Evolutionary conservation across 2,888 invertebrate genomes (phyloP).

Genomic region (Ceraclea dissimilis): DNA sequence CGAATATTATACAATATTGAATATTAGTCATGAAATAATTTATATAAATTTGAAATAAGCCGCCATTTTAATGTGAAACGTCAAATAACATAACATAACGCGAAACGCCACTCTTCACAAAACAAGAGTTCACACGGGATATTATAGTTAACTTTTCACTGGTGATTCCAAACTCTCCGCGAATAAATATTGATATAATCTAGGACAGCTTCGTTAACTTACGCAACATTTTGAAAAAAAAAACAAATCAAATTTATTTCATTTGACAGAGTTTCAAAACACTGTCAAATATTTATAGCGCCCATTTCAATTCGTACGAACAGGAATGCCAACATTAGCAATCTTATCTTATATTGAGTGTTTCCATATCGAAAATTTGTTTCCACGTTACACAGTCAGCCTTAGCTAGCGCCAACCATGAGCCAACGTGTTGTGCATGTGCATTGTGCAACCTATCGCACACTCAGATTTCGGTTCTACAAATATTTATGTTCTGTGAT

Average conservation of each 20-base stretch:
- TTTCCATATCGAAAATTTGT: no score
- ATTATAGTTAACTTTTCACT: background rate
- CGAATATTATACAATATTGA: background rate
- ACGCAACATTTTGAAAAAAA: background rate
- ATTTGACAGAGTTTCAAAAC: slow-evolving; percentile 24
- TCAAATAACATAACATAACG: slow-evolving; percentile 34
- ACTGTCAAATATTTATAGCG: slow-evolving; percentile 37
- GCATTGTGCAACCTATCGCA: no score
- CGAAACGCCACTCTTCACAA: slow-evolving; percentile 18
- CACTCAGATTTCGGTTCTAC: no score
- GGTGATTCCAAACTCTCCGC: background rate
- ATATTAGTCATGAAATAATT: slow-evolving; percentile 6
- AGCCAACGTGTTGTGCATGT: no score
- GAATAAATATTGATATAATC: background rate
- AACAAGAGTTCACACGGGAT: slow-evolving; percentile 13
- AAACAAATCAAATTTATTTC: background rate
- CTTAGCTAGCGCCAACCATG: no score
- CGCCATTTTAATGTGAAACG: slow-evolving; percentile 45
- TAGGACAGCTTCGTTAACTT: background rate
- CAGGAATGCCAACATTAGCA: slow-evolving; percentile 31
- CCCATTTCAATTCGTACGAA: slow-evolving; percentile 44
- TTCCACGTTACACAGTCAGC: no score
- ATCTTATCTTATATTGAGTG: no score
- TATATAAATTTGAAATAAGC: slow-evolving; percentile 40
- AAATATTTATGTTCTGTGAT: no score